Evolutionary conservation across 2,797 vertebrate species (phyloP).

Genomic region (Strix occidentalis): DNA sequence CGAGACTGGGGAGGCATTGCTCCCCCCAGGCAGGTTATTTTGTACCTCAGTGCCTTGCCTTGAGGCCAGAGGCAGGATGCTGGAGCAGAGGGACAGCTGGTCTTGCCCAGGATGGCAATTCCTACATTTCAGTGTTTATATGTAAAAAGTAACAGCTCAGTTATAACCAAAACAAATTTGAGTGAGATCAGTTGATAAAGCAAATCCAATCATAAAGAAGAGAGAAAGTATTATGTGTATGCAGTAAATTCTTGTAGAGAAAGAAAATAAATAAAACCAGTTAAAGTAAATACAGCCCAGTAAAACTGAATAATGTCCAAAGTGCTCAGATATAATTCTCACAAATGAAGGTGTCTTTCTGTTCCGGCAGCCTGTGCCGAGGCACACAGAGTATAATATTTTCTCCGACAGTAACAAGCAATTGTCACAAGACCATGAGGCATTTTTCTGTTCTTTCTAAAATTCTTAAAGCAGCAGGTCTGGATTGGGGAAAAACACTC

Average conservation of each 20-base stretch:
- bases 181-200: slow-evolving; percentile 58
- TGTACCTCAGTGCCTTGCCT: not conserved
- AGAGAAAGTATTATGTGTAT: slow-evolving; percentile 5
- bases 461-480: slow-evolving; percentile 32
- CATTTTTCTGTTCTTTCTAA: slow-evolving; percentile 26
- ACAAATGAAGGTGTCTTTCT: slow-evolving; percentile 68
- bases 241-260: not conserved
- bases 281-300: slow-evolving; percentile 65
- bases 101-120: not conserved
- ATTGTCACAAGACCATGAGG: slow-evolving; percentile 36
- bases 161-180: slow-evolving; percentile 40
- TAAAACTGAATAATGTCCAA: slow-evolving; percentile 66
- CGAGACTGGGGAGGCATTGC: not conserved
- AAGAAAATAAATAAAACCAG: slow-evolving; percentile 62
- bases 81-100: not conserved
- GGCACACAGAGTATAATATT: slow-evolving; percentile 32
- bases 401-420: slow-evolving; percentile 7
- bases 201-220: slow-evolving; percentile 42
- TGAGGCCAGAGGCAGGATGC: not conserved
- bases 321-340: slow-evolving; percentile 61
- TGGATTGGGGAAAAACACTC: not conserved
- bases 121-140: not conserved
- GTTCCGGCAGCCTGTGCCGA: not conserved
- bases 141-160: slow-evolving; percentile 16
- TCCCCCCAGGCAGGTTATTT: not conserved